Percentiles rank a stretch among this genome's conserved stretches.
Evolutionary conservation across 2,797 vertebrate genomes (phyloP).

Genomic region (Eleutherodactylus coqui): DNA sequence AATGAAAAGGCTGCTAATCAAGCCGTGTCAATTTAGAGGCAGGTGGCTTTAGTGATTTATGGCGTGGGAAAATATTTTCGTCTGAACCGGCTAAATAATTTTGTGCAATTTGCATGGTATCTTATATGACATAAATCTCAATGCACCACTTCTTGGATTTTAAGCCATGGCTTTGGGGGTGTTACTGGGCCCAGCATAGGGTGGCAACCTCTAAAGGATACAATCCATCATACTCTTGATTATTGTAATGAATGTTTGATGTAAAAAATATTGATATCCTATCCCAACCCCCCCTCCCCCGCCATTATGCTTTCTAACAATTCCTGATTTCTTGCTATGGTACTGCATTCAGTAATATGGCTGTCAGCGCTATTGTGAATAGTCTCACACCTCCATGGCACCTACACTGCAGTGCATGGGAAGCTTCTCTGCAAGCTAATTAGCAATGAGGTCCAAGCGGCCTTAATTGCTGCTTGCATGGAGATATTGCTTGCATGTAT

Average conservation of each 20-base stretch:
- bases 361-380: slow-evolving; percentile 3
- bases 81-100: not conserved
- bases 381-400: not conserved
- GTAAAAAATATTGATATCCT: not conserved
- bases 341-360: slow-evolving; percentile 17
- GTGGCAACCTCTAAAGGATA: too few relatives aligned
- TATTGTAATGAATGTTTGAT: not conserved
- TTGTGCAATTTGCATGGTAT: not conserved
- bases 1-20: not conserved
- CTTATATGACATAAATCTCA: not conserved
- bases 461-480: not conserved
- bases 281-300: too few relatives aligned
- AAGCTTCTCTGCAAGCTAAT: not conserved
- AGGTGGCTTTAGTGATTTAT: not conserved
- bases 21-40: not conserved
- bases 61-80: not conserved
- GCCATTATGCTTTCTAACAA: not conserved
- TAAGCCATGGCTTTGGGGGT: not conserved
- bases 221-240: too few relatives aligned
- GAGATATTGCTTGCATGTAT: not conserved
- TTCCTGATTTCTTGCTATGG: not conserved
- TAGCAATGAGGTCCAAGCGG: not conserved
- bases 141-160: not conserved
- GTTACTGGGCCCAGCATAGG: not conserved
- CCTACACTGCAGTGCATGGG: not conserved